These are phyloP conservation scores for Xestia rhomboidea DNA, from an alignment of 2,888 invertebrate species.

Conservation along the genomic window DNA sequence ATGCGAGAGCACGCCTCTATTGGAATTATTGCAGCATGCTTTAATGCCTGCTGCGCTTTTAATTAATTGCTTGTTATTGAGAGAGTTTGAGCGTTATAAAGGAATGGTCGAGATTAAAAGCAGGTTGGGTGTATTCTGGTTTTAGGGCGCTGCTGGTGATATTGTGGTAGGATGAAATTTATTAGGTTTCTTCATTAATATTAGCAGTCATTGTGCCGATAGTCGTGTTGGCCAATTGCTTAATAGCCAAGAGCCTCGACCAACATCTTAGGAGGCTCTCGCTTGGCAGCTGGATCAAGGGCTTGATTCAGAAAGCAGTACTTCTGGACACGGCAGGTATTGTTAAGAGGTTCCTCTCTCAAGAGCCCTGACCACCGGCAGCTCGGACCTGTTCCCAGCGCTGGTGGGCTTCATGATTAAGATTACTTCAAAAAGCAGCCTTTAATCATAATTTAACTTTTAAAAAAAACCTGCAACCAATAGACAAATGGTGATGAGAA, in stretches of 20 bases:
- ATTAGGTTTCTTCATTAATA: background rate
- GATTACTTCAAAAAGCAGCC: too few species aligned
- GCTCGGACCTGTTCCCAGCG: too few species aligned
- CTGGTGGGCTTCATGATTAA: too few species aligned
- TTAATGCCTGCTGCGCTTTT: constrained; percentile 27
- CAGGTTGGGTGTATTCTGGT: background rate
- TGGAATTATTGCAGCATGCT: constrained; percentile 28
- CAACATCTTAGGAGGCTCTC: too few species aligned
- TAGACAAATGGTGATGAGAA: background rate
- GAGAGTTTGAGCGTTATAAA: background rate
- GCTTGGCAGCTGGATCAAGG: too few species aligned
- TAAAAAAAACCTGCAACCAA: background rate
- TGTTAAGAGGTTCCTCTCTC: too few species aligned
- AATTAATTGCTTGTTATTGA: constrained; percentile 25
- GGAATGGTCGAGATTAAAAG: background rate
- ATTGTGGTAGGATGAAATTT: background rate
- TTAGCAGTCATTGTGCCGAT: too few species aligned
- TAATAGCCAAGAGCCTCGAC: too few species aligned
- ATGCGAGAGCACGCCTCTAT: constrained; percentile 55
- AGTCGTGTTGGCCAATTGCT: too few species aligned
- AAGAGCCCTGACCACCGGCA: too few species aligned
- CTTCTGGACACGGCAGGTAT: too few species aligned
- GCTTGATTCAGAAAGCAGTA: too few species aligned
- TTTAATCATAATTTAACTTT: background rate
- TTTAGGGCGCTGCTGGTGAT: background rate